Evolutionary conservation across 2,113 vertebrate genomes (phyloP).

Genomic region (Pseudorectes ferrugineus): DNA sequence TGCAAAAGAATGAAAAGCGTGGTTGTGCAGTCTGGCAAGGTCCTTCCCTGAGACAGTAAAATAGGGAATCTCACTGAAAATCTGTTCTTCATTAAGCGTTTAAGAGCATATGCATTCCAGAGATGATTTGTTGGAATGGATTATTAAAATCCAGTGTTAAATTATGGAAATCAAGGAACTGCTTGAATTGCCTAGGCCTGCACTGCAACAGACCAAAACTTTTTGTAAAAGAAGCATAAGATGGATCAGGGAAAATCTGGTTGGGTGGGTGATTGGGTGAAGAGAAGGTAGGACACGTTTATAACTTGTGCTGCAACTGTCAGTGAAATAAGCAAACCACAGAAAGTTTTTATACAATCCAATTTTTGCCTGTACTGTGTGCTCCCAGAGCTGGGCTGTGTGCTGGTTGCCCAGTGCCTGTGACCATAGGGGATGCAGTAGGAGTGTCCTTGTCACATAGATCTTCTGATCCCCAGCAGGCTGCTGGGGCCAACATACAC

Average conservation of each 20-base stretch:
- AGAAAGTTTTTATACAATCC: neutral
- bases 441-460: neutral
- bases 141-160: neutral
- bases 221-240: neutral
- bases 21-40: neutral
- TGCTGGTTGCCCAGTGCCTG: neutral
- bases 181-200: neutral
- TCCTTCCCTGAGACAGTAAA: neutral
- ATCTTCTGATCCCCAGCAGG: neutral
- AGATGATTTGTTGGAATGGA: neutral
- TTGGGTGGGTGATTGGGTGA: accelerated
- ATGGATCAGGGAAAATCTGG: neutral
- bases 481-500: neutral
- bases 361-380: neutral
- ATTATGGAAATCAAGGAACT: neutral
- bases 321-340: neutral
- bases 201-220: neutral
- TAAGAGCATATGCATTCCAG: neutral
- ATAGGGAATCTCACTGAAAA: neutral
- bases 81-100: constrained; percentile 5
- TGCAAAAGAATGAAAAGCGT: neutral
- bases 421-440: neutral
- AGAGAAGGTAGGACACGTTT: neutral
- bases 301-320: neutral
- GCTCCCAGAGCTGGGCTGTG: neutral